Conservation (phyloP, 2,113 vertebrate genomes). For the Hippolais icterina region DNA sequence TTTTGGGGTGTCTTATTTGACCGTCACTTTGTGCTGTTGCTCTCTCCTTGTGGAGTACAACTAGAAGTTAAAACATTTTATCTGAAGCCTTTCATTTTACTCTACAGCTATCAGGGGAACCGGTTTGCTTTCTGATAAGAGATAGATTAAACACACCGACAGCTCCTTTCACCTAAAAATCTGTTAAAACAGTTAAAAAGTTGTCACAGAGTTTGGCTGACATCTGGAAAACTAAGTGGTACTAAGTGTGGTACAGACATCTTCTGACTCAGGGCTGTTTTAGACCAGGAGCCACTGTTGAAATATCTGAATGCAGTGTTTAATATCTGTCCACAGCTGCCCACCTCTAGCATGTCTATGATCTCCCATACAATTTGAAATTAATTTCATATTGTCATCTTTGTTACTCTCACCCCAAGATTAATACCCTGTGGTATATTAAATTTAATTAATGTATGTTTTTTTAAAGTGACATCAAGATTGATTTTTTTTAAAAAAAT, state of each 20-base stretch:
- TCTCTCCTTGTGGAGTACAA: neutral
- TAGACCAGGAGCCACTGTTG: neutral
- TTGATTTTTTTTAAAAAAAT: neutral
- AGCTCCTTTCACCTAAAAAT: constrained; percentile 15
- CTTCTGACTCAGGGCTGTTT: neutral
- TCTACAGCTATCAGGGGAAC: neutral
- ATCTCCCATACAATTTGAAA: neutral
- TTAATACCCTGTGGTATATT: neutral
- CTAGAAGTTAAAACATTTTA: neutral
- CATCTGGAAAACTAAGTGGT: neutral
- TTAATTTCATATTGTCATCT: neutral
- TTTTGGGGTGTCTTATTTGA: neutral
- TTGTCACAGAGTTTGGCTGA: neutral
- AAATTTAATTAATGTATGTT: fast-evolving
- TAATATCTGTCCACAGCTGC: neutral
- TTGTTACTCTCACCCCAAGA: neutral
- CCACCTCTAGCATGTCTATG: neutral
- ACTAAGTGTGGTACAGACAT: neutral
- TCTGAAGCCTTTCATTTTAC: neutral
- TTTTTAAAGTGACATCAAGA: neutral
- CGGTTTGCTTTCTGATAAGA: neutral
- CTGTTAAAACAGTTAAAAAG: neutral
- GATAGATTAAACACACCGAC: neutral
- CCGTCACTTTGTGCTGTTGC: neutral
- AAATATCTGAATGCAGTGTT: neutral